Evolutionary conservation across 2,797 vertebrate species (phyloP).

Genomic region (Gastrophryne carolinensis): DNA sequence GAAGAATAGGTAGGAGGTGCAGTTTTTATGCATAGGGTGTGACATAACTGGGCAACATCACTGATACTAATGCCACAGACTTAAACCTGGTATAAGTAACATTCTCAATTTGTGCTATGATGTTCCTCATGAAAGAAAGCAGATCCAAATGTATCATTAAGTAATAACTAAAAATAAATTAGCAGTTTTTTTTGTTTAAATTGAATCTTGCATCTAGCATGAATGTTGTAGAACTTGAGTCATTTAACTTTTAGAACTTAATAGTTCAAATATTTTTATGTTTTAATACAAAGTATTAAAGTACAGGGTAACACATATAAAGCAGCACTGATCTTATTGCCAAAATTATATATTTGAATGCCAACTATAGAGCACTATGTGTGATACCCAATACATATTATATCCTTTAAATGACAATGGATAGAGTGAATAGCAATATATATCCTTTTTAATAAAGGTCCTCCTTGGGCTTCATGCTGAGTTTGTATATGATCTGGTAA

Average conservation of each 20-base stretch:
- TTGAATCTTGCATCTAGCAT: too few relatives aligned
- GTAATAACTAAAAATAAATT: too few relatives aligned
- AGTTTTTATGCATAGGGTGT: too few relatives aligned
- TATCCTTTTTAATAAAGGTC: conserved; percentile 58
- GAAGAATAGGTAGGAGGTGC: too few relatives aligned
- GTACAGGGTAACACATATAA: not conserved
- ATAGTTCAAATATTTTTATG: not conserved
- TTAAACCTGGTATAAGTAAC: too few relatives aligned
- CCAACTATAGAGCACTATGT: conserved; percentile 11
- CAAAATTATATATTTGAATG: not conserved
- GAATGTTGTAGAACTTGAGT: not conserved
- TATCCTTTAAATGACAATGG: conserved; percentile 12
- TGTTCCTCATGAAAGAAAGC: too few relatives aligned
- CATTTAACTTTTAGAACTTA: not conserved
- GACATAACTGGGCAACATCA: too few relatives aligned
- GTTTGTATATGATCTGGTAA: conserved; percentile 93
- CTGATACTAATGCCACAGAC: too few relatives aligned
- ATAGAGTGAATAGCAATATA: conserved; percentile 4
- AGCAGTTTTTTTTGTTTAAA: too few relatives aligned
- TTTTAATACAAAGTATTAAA: not conserved
- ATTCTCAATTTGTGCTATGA: too few relatives aligned
- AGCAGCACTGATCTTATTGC: not conserved
- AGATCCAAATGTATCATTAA: too few relatives aligned
- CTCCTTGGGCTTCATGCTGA: conserved; percentile 85
- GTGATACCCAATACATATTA: conserved; percentile 1